Evolutionary conservation across 2,113 vertebrate species (phyloP), one percentile per base, ranked within the genome.

Genomic region (Stigmatopora nigra): DNA sequence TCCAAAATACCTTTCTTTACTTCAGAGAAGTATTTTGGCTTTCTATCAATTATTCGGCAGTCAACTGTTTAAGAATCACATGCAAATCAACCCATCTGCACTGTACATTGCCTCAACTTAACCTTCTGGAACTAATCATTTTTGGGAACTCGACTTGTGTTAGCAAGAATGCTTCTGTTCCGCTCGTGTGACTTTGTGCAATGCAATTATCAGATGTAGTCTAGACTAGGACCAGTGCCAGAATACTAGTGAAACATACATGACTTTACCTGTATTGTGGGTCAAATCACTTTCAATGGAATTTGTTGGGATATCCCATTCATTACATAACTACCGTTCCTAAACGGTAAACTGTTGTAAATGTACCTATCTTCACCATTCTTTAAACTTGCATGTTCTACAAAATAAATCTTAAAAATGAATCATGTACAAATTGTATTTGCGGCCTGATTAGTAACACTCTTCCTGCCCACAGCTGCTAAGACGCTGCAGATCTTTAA

Each of bases 401-500:
- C 38, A 12, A 14, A 22, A 53, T 4, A 53, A 53, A 22, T 13
- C 51, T 12, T 12, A 20, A 53, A 20, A 25, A 53, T 25, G 20
- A 14, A 4, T 31, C 20, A 6, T 38, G 19, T 45, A 48, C 48
- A 1, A 22, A 25, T 41, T 19, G 14, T 49, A 13, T 10, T n/a
- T 8, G 16, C 61, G n/a, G 70, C 64, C 67, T 51, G 65, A 9
- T 5, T 46, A 41, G 6, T 7, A 20, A 2, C 15, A 17, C 51
- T 31, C 47, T 12, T 52, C 55, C 20, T 41, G 17, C 49, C 65
- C 48, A 73, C 76, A 98, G 95, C 95, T 64, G 94, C 92, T 62
- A 96, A 95, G 87, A 96, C 91, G 0, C 92, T 97, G 76, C 95
- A 96, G 79, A 96, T 96, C 71, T 95, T 97, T 84, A 97, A 96